Evolutionary conservation across 2,888 invertebrate species (phyloP).

Genomic region (Caenorhabditis sinica): DNA sequence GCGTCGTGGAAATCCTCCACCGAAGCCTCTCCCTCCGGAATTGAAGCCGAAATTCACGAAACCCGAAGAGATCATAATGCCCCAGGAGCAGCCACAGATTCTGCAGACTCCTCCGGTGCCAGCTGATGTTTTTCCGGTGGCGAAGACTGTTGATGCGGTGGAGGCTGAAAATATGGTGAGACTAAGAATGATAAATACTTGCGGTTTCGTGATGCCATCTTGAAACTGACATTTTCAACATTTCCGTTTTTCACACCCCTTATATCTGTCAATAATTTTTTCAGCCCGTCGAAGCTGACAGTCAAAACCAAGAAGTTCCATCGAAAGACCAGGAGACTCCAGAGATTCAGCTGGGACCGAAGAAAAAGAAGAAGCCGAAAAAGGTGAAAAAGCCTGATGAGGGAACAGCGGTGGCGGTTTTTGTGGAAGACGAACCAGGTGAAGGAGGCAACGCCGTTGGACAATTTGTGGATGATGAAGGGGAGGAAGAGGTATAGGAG

Average conservation of each 20-base stretch:
- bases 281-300: conserved; percentile 2
- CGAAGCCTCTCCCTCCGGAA: conserved; percentile 21
- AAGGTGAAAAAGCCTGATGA: conserved; percentile 17
- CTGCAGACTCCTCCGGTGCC: conserved; percentile 1
- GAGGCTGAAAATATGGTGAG: conserved; percentile 8
- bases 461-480: conserved; percentile 27
- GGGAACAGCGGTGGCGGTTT: conserved; percentile 22
- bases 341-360: not conserved
- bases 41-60: conserved; percentile 39
- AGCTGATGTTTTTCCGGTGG: not conserved
- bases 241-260: too few species aligned
- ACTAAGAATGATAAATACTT: not conserved
- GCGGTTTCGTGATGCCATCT: not conserved
- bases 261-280: not conserved
- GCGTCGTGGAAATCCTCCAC: conserved; percentile 14
- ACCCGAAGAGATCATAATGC: conserved; percentile 3
- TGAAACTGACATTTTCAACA: too few species aligned
- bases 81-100: not conserved
- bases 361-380: conserved; percentile 20
- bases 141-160: not conserved
- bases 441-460: conserved; percentile 18
- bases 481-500: conserved; percentile 24
- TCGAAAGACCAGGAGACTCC: conserved; percentile 12
- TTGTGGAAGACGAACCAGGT: conserved; percentile 15
- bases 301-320: conserved; percentile 25